Evolutionary conservation across 92 coral and sea anemone genomes (phyloP).

Genomic region (Parazoanthus atlanticus): DNA sequence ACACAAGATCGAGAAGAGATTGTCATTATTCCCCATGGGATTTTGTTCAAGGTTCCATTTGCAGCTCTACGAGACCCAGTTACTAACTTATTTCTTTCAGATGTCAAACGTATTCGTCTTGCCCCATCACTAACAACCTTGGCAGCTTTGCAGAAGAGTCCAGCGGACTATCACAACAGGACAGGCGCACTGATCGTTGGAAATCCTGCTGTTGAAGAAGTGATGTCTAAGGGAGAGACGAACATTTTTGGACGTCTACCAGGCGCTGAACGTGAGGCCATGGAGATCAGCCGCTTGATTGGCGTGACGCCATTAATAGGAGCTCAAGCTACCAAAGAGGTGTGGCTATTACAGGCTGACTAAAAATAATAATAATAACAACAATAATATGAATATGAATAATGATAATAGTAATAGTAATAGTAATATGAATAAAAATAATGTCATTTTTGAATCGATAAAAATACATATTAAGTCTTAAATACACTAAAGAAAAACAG

Average conservation of each 20-base stretch:
- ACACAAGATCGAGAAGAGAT: not conserved
- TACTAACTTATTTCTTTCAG: not conserved
- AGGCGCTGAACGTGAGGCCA: constrained; percentile 3
- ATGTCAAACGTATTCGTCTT: too few species aligned
- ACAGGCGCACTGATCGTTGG: too few species aligned
- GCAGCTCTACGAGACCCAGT: too few species aligned
- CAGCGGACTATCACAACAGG: too few species aligned
- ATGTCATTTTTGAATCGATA: too few species aligned
- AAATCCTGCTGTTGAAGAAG: too few species aligned
- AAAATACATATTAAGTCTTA: too few species aligned
- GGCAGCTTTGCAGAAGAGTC: too few species aligned
- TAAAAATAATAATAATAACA: not conserved
- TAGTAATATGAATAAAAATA: too few species aligned
- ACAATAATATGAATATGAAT: not conserved
- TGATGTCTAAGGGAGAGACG: not conserved
- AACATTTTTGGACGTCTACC: not conserved
- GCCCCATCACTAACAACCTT: too few species aligned
- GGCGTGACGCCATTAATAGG: not conserved
- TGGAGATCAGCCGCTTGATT: not conserved
- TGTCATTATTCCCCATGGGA: not conserved
- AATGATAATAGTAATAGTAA: too few species aligned
- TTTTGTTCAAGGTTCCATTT: not conserved
- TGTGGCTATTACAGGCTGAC: not conserved
- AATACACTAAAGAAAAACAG: too few species aligned
- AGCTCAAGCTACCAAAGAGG: not conserved